These are phyloP conservation scores for Drepanosiphum platanoidis DNA, from an alignment of 2,888 invertebrate genomes.

Conservation along the genomic window DNA sequence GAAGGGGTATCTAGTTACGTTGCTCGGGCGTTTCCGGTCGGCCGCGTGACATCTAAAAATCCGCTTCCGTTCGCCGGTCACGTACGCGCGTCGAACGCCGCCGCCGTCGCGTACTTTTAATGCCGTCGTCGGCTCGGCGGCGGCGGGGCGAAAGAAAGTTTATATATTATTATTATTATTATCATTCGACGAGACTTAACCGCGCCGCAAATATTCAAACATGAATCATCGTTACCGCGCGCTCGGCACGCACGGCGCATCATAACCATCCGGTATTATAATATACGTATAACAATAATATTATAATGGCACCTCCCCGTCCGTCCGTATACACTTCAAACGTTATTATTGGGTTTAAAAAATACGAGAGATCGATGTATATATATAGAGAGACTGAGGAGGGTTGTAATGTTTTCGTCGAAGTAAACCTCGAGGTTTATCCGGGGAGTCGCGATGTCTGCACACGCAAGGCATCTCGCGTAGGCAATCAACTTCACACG, in stretches of 20 bases:
- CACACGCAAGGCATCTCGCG: slow-evolving; percentile 16
- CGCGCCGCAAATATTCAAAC: slow-evolving; percentile 59
- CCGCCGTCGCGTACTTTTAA: slow-evolving; percentile 58
- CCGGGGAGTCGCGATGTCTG: background rate
- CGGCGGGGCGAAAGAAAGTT: slow-evolving; percentile 44
- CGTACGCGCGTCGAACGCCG: slow-evolving; percentile 45
- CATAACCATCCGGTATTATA: slow-evolving; percentile 27
- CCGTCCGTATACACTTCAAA: slow-evolving; percentile 11
- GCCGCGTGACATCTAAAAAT: slow-evolving; percentile 60
- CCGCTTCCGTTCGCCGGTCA: slow-evolving; percentile 58
- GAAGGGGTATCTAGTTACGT: slow-evolving; percentile 49
- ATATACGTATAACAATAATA: slow-evolving; percentile 15
- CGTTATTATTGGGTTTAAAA: background rate
- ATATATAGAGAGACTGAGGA: no score
- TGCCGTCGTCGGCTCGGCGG: slow-evolving; percentile 22
- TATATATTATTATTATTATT: slow-evolving; percentile 34
- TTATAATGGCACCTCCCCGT: background rate
- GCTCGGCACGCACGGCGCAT: slow-evolving; percentile 55
- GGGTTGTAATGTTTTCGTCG: background rate
- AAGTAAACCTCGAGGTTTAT: slow-evolving; percentile 10
- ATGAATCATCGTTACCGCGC: slow-evolving; percentile 59
- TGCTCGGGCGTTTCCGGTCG: slow-evolving; percentile 58
- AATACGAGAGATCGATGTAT: no score
- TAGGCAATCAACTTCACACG: slow-evolving; percentile 51
- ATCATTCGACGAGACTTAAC: slow-evolving; percentile 52